A percentile compares a stretch with the other conserved stretches of the same genome.
Evolutionary conservation across 2,113 vertebrate genomes (phyloP).

Genomic region (Chionomys nivalis): DNA sequence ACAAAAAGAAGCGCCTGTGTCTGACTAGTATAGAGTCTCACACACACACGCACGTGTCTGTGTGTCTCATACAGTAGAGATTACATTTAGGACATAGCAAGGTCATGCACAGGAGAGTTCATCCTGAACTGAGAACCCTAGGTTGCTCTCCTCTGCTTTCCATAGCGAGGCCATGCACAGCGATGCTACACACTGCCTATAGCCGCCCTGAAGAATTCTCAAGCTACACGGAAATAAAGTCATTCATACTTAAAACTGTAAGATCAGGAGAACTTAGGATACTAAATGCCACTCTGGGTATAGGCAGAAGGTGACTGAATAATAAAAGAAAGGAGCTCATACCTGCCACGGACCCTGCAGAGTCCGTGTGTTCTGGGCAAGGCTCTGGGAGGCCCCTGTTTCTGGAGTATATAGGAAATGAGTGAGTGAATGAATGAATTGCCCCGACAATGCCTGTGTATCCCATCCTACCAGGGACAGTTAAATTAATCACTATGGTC

Average conservation of each 20-base stretch:
- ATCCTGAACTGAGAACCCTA: slow-evolving; percentile 75
- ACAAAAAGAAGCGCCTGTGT: neutral
- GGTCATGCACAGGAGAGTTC: slow-evolving; percentile 63
- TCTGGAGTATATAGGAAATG: neutral
- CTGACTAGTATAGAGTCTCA: neutral
- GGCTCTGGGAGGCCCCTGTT: neutral
- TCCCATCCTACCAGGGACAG: neutral
- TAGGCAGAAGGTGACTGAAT: slow-evolving; percentile 61
- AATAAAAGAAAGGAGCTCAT: neutral
- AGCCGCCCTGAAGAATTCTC: slow-evolving; percentile 79
- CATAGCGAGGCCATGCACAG: slow-evolving; percentile 65
- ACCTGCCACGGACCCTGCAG: neutral
- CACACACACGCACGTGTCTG: neutral
- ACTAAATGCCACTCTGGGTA: slow-evolving; percentile 69
- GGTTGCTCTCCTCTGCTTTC: slow-evolving; percentile 73
- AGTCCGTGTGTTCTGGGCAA: neutral
- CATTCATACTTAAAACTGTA: slow-evolving; percentile 73
- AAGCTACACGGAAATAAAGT: slow-evolving; percentile 76
- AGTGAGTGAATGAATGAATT: neutral
- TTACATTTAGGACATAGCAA: slow-evolving; percentile 67
- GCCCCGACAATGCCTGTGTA: neutral
- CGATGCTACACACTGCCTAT: slow-evolving; percentile 68
- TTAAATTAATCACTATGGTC: neutral
- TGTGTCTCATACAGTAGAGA: slow-evolving; percentile 57
- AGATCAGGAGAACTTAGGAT: slow-evolving; percentile 72